A percentile compares a stretch with the other conserved stretches of the same genome.
These are phyloP conservation scores for Heterotis niloticus DNA, from an alignment of 2,113 vertebrate genomes.

Conservation along the genomic window DNA sequence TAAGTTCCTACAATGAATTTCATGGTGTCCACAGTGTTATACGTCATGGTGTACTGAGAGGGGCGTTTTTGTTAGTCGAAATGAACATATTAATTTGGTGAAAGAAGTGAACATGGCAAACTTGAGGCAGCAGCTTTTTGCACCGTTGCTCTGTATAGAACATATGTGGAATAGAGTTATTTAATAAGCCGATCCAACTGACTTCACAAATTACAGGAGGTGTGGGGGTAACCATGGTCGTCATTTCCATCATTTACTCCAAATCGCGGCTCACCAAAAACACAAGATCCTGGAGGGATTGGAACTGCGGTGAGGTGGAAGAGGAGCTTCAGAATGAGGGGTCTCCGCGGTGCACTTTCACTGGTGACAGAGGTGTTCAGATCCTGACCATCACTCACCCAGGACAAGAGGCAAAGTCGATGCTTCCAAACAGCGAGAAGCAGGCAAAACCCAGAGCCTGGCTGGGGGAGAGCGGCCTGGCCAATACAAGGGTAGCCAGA, in stretches of 20 bases:
- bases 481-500: slow-evolving; percentile 20
- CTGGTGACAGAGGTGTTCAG: slow-evolving; percentile 48
- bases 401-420: slow-evolving; percentile 40
- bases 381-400: slow-evolving; percentile 46
- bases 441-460: slow-evolving; percentile 18
- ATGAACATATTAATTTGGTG: neutral
- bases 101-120: neutral
- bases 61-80: neutral
- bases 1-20: slow-evolving; percentile 41
- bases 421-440: slow-evolving; percentile 39
- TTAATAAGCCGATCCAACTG: neutral
- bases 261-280: slow-evolving; percentile 40
- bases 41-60: neutral
- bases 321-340: slow-evolving; percentile 40
- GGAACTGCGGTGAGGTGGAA: slow-evolving; percentile 37
- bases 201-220: slow-evolving; percentile 54
- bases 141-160: neutral
- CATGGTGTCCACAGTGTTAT: neutral
- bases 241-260: slow-evolving; percentile 44
- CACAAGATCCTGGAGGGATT: slow-evolving; percentile 30
- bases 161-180: neutral
- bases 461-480: slow-evolving; percentile 20
- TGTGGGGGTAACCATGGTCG: slow-evolving; percentile 48
- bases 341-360: slow-evolving; percentile 52
- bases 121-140: too few species aligned